phyloP scores from a whole-genome alignment of 2,888 invertebrate species.

The Nephrotoma appendiculata region DNA sequence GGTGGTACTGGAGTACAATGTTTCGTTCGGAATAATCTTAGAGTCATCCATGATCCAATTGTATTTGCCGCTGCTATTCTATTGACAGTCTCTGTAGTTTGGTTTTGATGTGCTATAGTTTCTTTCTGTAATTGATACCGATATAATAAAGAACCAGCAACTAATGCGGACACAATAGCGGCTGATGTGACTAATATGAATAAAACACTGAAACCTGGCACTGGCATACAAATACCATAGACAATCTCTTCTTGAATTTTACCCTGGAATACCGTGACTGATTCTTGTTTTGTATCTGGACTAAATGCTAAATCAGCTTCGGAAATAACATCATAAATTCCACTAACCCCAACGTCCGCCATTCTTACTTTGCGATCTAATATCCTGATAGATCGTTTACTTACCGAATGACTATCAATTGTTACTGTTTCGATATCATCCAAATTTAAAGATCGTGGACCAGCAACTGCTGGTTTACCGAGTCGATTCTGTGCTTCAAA shows the following conservation, averaged over 20 bases:
- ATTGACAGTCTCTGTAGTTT: conserved; percentile 35
- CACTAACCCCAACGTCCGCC: conserved; percentile 79
- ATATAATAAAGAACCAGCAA: conserved; percentile 70
- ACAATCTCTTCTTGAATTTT: conserved; percentile 79
- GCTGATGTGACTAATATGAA: conserved; percentile 79
- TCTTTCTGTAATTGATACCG: conserved; percentile 64
- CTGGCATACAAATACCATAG: conserved; percentile 82
- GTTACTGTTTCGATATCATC: conserved; percentile 14
- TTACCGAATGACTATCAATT: conserved; percentile 16
- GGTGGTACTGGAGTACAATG: conserved; percentile 13
- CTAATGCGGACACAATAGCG: conserved; percentile 72
- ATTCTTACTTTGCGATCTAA: conserved; percentile 62
- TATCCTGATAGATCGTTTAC: conserved; percentile 48
- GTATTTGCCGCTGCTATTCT: conserved; percentile 35
- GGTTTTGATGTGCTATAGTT: conserved; percentile 37
- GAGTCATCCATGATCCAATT: conserved; percentile 60
- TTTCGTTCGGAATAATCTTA: conserved; percentile 44
- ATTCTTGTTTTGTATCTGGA: conserved; percentile 62
- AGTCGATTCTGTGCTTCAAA: conserved; percentile 39
- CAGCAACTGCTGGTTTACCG: conserved; percentile 38
- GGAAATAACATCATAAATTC: conserved; percentile 80
- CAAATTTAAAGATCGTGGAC: conserved; percentile 34
- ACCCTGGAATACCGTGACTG: conserved; percentile 78
- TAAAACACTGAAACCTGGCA: conserved; percentile 74
- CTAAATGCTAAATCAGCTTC: conserved; percentile 84